A percentile compares a stretch with the other conserved stretches of the same genome.
Evolutionary conservation across 2,888 invertebrate species (phyloP).

Genomic region (Hydraecia micacea): DNA sequence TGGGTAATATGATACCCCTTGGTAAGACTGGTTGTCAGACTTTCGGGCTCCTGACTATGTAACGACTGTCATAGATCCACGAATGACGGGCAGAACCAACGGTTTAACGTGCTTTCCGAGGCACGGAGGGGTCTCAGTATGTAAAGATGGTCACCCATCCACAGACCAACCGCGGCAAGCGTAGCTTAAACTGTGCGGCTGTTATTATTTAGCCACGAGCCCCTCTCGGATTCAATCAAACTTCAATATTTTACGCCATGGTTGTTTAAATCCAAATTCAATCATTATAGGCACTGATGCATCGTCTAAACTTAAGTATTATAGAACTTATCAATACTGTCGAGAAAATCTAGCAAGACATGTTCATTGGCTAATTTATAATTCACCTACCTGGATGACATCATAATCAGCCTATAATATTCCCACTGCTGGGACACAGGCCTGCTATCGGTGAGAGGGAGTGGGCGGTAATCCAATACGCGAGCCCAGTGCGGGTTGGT

Average conservation of each 20-base stretch:
- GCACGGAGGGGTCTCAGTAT: too few species aligned
- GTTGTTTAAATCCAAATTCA: background rate
- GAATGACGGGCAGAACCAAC: too few species aligned
- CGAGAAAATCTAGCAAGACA: background rate
- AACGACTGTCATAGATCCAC: too few species aligned
- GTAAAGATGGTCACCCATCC: too few species aligned
- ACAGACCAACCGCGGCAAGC: too few species aligned
- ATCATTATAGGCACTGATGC: background rate
- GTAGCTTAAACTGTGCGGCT: too few species aligned
- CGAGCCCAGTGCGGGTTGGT: background rate
- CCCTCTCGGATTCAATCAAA: background rate
- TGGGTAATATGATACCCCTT: too few species aligned
- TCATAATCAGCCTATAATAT: background rate
- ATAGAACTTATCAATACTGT: background rate
- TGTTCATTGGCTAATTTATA: background rate
- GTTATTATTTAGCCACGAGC: too few species aligned
- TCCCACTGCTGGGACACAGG: background rate
- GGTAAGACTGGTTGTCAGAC: too few species aligned
- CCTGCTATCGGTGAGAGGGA: background rate
- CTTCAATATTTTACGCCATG: background rate
- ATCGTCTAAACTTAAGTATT: background rate
- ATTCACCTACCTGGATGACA: background rate
- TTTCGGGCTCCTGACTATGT: too few species aligned
- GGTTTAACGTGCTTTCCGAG: too few species aligned
- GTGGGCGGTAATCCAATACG: background rate